Evolutionary conservation across 2,797 vertebrate species (phyloP).

Genomic region (Aldrovandia affinis): DNA sequence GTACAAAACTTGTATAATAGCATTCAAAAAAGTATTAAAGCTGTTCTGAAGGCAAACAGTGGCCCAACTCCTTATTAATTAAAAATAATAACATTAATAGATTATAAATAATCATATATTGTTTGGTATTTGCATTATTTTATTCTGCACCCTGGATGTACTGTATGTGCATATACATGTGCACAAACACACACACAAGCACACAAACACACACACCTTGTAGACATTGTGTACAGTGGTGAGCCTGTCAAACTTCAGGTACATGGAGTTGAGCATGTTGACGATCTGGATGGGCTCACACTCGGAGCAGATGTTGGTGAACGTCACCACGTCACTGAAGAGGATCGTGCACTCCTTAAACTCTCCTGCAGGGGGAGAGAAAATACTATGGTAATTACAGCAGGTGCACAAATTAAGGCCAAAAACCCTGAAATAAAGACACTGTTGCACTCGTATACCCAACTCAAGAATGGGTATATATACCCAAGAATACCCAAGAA

Average conservation of each 20-base stretch:
- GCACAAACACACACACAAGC: no score
- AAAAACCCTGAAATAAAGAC: no score
- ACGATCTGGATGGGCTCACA: constrained; percentile 82
- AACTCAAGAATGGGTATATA: no score
- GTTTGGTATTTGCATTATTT: no score
- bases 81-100: no score
- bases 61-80: no score
- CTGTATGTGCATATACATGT: not conserved
- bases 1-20: no score
- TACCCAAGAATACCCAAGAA: not conserved
- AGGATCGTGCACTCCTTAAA: constrained; percentile 81
- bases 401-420: not conserved
- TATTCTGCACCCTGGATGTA: not conserved
- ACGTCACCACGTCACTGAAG: constrained; percentile 81
- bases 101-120: no score
- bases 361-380: constrained; percentile 56
- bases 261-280: constrained; percentile 81
- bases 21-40: no score
- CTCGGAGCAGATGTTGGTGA: constrained; percentile 78
- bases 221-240: constrained; percentile 81
- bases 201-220: constrained; percentile 69
- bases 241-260: constrained; percentile 77
- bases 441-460: no score
- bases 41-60: no score
- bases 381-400: not conserved